These are phyloP conservation scores for Labroides dimidiatus DNA, from an alignment of 2,797 vertebrate species.

Conservation along the genomic window DNA sequence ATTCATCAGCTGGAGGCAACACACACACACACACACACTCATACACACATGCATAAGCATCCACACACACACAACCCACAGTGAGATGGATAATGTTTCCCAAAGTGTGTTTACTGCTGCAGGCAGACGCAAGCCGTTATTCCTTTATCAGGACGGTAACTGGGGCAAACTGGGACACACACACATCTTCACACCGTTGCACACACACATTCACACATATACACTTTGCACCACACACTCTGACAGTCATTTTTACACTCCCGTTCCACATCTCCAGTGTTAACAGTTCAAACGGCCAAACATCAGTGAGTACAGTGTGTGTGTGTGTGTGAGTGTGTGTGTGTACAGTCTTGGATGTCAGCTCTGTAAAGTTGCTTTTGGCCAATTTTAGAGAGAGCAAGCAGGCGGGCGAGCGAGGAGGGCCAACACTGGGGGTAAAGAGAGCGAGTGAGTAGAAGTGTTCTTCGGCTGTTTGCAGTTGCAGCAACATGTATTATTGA, in stretches of 20 bases:
- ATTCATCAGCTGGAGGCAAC: slow-evolving; percentile 40
- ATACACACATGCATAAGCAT: neutral
- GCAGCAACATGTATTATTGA: slow-evolving; percentile 49
- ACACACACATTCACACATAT: slow-evolving; percentile 12
- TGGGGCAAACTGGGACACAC: slow-evolving; percentile 17
- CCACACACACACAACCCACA: slow-evolving; percentile 14
- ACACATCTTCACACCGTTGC: slow-evolving; percentile 30
- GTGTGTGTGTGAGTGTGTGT: slow-evolving; percentile 12
- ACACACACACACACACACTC: slow-evolving; percentile 4
- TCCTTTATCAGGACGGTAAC: slow-evolving; percentile 41
- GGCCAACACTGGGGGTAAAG: neutral
- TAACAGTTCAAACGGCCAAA: slow-evolving; percentile 10
- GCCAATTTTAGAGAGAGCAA: neutral
- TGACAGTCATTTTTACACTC: slow-evolving; percentile 10
- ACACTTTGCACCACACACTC: neutral
- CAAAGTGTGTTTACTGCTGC: slow-evolving; percentile 55
- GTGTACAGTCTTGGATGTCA: slow-evolving; percentile 1
- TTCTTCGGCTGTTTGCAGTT: slow-evolving; percentile 33
- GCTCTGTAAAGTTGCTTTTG: slow-evolving; percentile 14
- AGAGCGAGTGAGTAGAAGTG: neutral
- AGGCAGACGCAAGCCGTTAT: slow-evolving; percentile 29
- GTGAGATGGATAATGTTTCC: slow-evolving; percentile 39
- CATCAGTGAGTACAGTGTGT: neutral
- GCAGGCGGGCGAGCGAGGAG: neutral
- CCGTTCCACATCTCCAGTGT: neutral